phyloP scores from a whole-genome alignment of 2,888 invertebrate genomes.

The Pyrrhia umbra region DNA sequence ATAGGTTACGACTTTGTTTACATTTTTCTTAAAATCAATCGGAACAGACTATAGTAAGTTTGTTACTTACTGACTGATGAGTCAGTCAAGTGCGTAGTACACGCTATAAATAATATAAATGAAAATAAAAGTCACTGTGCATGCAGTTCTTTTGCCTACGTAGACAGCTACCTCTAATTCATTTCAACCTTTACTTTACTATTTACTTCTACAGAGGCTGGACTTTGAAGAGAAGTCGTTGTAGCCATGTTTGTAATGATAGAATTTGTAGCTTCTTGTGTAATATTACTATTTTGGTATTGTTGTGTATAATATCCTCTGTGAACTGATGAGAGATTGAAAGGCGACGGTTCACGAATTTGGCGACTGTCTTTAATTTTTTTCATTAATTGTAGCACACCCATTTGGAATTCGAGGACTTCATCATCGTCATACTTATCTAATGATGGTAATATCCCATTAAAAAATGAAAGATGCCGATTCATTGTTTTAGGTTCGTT shows the following conservation, averaged over 20 bases:
- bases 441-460: slow-evolving; percentile 58
- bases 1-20: too few species aligned
- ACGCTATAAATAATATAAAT: too few species aligned
- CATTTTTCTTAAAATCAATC: too few species aligned
- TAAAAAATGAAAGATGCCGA: slow-evolving; percentile 53
- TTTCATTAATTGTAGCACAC: slow-evolving; percentile 58
- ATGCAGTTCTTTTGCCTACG: too few species aligned
- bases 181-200: too few species aligned
- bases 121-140: too few species aligned
- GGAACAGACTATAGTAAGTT: too few species aligned
- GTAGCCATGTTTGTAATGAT: slow-evolving; percentile 56
- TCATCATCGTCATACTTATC: slow-evolving; percentile 60
- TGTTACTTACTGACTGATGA: too few species aligned
- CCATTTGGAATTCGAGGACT: slow-evolving; percentile 61
- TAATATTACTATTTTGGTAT: slow-evolving; percentile 55
- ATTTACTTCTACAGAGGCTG: slow-evolving; percentile 40
- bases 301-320: slow-evolving; percentile 57
- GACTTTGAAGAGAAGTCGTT: slow-evolving; percentile 39
- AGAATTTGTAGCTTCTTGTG: slow-evolving; percentile 55
- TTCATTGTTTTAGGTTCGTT: slow-evolving; percentile 44
- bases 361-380: slow-evolving; percentile 47
- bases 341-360: slow-evolving; percentile 37
- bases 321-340: slow-evolving; percentile 52
- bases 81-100: too few species aligned
- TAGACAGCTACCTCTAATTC: too few species aligned